These are phyloP conservation scores for Pseudocheirus occidentalis DNA, from an alignment of 2,797 vertebrate species.

Conservation along the genomic window DNA sequence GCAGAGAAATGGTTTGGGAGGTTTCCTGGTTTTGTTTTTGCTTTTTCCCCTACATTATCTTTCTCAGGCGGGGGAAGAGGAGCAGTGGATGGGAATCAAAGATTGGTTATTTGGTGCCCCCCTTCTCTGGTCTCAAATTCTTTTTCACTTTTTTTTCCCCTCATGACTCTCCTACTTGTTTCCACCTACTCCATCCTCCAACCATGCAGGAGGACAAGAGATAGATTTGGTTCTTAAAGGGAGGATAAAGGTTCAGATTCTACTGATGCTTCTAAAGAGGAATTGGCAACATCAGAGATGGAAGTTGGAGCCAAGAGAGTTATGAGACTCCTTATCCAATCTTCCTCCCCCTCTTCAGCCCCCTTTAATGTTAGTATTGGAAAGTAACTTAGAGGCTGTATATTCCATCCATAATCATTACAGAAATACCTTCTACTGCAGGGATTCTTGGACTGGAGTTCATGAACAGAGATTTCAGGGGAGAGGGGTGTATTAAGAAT, in stretches of 20 bases:
- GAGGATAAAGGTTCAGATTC: conserved; percentile 31
- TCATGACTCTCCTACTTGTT: conserved; percentile 58
- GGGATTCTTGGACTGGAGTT: not conserved
- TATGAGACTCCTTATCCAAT: not conserved
- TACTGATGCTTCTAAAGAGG: conserved; percentile 45
- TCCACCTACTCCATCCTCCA: conserved; percentile 56
- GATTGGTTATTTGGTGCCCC: conserved; percentile 19
- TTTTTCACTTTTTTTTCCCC: conserved; percentile 50
- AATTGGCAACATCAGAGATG: conserved; percentile 56
- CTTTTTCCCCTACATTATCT: conserved; percentile 42
- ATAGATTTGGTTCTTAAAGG: conserved; percentile 52
- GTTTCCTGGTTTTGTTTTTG: conserved; percentile 53
- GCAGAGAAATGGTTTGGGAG: conserved; percentile 44
- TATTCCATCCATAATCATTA: not conserved
- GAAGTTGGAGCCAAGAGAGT: conserved; percentile 33
- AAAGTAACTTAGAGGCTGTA: not conserved
- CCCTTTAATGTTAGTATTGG: not conserved
- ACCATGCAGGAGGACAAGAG: conserved; percentile 60
- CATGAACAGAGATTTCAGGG: not conserved
- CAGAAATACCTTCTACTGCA: not conserved
- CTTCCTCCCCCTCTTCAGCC: conserved; percentile 40
- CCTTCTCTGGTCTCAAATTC: conserved; percentile 33
- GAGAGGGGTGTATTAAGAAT: not conserved
- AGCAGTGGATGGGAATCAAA: not conserved
- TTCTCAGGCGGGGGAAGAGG: conserved; percentile 9